Evolutionary conservation across 2,113 vertebrate species (phyloP).

Genomic region (Osmerus eperlanus): DNA sequence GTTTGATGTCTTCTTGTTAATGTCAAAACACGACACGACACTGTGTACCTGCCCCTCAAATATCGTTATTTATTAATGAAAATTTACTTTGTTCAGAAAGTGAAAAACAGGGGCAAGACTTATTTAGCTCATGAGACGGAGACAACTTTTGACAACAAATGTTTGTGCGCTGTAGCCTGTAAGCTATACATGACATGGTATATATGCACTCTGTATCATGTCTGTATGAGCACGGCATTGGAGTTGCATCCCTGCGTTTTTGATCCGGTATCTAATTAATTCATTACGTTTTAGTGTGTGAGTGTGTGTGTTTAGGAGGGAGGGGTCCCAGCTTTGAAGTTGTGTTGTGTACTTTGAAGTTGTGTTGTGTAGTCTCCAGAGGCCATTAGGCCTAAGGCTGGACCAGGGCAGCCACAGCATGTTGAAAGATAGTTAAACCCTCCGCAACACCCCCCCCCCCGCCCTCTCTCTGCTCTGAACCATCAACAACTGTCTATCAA

Average conservation of each 20-base stretch:
- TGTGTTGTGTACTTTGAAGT: conserved; percentile 68
- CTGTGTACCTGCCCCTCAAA: too few species aligned
- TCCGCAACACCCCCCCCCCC: conserved; percentile 36
- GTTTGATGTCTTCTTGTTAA: too few species aligned
- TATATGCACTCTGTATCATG: neutral
- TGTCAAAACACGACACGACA: too few species aligned
- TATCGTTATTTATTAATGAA: too few species aligned
- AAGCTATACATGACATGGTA: too few species aligned
- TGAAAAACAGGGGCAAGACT: too few species aligned
- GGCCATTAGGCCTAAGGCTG: conserved; percentile 60
- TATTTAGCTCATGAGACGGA: too few species aligned
- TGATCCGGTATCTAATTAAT: conserved; percentile 69
- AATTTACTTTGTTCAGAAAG: too few species aligned
- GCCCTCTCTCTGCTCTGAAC: conserved; percentile 43
- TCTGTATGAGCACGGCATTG: conserved; percentile 5
- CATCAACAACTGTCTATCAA: too few species aligned
- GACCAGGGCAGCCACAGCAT: conserved; percentile 52
- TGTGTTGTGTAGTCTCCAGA: conserved; percentile 59
- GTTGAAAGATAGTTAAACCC: conserved; percentile 36
- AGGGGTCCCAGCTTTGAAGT: conserved; percentile 68
- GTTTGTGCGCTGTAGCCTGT: too few species aligned
- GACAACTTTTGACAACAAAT: too few species aligned
- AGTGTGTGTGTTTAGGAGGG: conserved; percentile 26
- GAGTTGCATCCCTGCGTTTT: conserved; percentile 46
- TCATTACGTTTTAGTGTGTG: conserved; percentile 61